Conservation (phyloP, 1,140 invertebrate species). For the Polypedilum pembai region DNA sequence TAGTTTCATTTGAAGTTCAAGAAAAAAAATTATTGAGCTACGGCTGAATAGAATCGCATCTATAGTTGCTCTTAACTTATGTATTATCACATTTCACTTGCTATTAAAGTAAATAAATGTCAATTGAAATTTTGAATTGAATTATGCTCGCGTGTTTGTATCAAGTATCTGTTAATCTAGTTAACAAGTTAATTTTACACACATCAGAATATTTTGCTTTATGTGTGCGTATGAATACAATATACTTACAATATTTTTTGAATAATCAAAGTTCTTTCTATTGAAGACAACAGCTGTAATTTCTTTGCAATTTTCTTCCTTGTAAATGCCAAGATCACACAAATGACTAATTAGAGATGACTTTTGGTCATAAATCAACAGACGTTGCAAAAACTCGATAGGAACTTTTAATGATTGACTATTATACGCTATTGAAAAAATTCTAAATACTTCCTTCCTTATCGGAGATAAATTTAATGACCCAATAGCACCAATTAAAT, state of each 20-base stretch:
- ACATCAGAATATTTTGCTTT: no score
- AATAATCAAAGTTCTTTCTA: neutral
- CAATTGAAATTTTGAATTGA: neutral
- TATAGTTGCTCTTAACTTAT: no score
- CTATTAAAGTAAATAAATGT: neutral
- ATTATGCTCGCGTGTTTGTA: no score
- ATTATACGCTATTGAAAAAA: constrained; percentile 28
- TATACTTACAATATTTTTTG: neutral
- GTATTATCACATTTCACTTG: no score
- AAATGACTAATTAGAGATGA: neutral
- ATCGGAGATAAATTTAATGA: constrained; percentile 45
- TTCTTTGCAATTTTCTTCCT: neutral
- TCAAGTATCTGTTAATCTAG: no score
- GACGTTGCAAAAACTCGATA: neutral
- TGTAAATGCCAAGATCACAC: neutral
- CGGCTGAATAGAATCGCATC: neutral
- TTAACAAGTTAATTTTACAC: no score
- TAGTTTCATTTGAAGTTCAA: neutral
- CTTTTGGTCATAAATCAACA: neutral
- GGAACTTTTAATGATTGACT: constrained; percentile 21
- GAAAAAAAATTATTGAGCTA: neutral
- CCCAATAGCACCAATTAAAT: constrained; percentile 44
- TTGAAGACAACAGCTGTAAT: neutral
- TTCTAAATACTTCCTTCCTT: constrained; percentile 43
- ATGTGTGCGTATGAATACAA: neutral